phyloP scores from a whole-genome alignment of 2,797 vertebrate species.

The Sarcoramphus papa region DNA sequence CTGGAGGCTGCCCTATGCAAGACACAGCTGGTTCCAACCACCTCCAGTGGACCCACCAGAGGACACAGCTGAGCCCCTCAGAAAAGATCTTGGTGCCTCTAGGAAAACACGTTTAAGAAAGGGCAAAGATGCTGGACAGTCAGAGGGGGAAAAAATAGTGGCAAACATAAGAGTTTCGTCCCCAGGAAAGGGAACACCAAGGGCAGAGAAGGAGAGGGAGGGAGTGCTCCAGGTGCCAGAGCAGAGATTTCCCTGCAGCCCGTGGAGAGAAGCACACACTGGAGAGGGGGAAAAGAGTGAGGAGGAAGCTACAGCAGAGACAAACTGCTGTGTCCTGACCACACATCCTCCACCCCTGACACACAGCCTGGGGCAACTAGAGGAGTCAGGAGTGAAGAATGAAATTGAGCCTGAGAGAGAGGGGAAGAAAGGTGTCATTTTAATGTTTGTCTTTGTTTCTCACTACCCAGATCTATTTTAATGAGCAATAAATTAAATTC shows the following conservation, averaged over 20 bases:
- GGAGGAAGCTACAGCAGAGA: neutral
- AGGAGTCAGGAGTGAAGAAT: neutral
- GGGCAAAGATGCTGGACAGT: neutral
- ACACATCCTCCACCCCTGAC: rapidly evolving
- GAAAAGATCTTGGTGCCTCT: rapidly evolving
- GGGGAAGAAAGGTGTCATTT: neutral
- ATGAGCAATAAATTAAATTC: neutral
- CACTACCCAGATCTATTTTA: too few species aligned
- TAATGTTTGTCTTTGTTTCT: neutral
- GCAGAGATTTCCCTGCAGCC: neutral
- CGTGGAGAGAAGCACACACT: neutral
- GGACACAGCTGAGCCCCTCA: rapidly evolving
- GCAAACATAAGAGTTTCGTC: neutral
- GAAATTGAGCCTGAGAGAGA: neutral
- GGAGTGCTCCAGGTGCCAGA: neutral
- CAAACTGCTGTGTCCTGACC: neutral
- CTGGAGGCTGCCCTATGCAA: neutral
- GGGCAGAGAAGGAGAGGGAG: neutral
- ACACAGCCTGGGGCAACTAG: rapidly evolving
- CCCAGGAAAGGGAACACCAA: neutral
- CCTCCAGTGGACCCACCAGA: neutral
- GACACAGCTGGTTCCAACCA: neutral
- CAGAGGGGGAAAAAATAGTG: neutral
- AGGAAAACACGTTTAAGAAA: neutral
- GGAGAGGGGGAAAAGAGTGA: neutral